Evolutionary conservation across 2,113 vertebrate genomes (phyloP), one percentile per base, ranked within the genome.

Genomic region (Megaceryle maxima): DNA sequence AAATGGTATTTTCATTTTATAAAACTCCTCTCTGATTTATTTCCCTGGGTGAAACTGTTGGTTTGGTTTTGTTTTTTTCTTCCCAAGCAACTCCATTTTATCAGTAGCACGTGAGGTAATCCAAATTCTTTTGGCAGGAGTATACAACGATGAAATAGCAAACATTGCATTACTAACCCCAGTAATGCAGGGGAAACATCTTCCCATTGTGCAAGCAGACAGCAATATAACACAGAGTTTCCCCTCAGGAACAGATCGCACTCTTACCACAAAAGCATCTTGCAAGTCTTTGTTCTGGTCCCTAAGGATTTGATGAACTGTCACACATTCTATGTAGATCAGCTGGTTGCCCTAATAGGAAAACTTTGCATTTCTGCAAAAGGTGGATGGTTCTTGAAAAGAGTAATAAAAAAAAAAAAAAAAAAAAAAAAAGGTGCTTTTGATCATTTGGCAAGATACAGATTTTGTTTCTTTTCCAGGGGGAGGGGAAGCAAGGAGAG

Each of bases 261-360:
- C 66, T 96, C 86, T 66, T 79, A 62, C 66, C 91, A 94, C 87
- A 92, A 94, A 91, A 95, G 95, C 59, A 0, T 62, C 10, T 55
- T 76, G 81, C n/a, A 89, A 94, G 91, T 43, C 92, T 96, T 96
- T 95, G 95, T 94, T 95, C 83, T 79, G 86, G 48, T 96, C 95
- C 92, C 95, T 41, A 20, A 88, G 90, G 88, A 84, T 84, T 88
- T 94, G 63, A 83, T 43, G 68, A 95, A 64, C 64, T 94, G 92
- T 87, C 83, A 60, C 83, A 79, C 92, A 82, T 85, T 89, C 83
- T 84, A 7, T 33, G 74, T 46, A 84, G 83, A 97, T 92, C 77
- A 96, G 94, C 44, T 11, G 1, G 21, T 84, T 3, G 4, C 43
- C 73, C 85, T 88, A 87, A 94, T 69, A 90, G 84, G 74, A 80